Conservation (phyloP, 2,797 vertebrate species). For the Gallinago nigripennis region DNA sequence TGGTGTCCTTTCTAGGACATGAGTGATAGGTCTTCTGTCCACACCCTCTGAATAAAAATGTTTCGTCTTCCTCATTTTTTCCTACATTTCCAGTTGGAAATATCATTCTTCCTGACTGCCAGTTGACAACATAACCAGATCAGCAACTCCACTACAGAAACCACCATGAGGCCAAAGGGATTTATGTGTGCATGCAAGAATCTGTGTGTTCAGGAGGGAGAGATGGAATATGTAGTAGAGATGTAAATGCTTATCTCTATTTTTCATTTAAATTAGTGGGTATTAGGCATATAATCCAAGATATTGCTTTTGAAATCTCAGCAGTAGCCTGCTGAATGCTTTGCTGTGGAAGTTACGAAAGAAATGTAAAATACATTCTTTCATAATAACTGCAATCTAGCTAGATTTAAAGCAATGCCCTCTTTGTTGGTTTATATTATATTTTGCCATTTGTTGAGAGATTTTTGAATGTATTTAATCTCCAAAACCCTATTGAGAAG, state of each 20-base stretch:
- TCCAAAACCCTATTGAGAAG: conserved; percentile 32
- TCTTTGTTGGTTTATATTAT: conserved; percentile 45
- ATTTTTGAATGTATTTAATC: conserved; percentile 12
- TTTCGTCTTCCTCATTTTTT: not conserved
- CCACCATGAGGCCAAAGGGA: rapidly evolving
- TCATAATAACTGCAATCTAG: conserved; percentile 45
- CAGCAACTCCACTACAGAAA: not conserved
- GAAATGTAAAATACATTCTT: conserved; percentile 54
- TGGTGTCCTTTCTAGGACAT: not conserved
- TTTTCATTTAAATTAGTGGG: conserved; percentile 40
- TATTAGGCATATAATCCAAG: conserved; percentile 35
- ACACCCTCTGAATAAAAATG: not conserved
- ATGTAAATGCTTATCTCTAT: conserved; percentile 4
- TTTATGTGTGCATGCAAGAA: not conserved
- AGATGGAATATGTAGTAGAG: not conserved
- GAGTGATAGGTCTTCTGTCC: not conserved
- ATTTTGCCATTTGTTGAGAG: conserved; percentile 35
- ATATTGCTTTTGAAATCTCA: conserved; percentile 34
- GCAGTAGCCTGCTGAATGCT: conserved; percentile 25
- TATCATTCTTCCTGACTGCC: not conserved
- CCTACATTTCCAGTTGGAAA: not conserved
- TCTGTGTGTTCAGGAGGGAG: not conserved
- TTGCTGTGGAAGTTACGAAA: conserved; percentile 34
- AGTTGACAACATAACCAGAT: not conserved
- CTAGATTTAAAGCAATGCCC: conserved; percentile 19